Base-by-base conservation (phyloP, 1,140 invertebrate species). In the Pseudomyrmex concolor region DNA sequence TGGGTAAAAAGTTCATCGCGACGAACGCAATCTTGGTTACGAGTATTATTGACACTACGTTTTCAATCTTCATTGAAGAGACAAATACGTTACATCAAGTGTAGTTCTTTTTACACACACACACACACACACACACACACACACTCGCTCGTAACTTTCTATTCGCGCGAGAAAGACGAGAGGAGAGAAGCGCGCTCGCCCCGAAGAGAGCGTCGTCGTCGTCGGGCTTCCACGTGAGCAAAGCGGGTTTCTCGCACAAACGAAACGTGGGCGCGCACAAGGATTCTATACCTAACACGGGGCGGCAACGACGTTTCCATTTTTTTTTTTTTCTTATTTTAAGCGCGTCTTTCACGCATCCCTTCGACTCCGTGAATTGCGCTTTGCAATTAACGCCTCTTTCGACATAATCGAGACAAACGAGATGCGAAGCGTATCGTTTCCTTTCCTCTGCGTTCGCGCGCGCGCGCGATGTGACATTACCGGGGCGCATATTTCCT, bases 171-270 rank as follows among this genome's bases (percentile, higher is more conserved):
- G 34, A 34, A 34, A 34, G 34, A 34, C 34, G 34, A 34, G 34
- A 34, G 34, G 34, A 34, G 34, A 34, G 34, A 34, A 34, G 34
- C 34, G 34, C 34, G 34, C 0, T 34, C 70, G 83, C 59, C 68
- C 55, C 72, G 50, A 86, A 70, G 82, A 87, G 83, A 7, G 4
- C 34, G 34, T 34, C 34, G 34, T 34, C 34, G 7, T 88, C 84
- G 83, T 88, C 67, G 76, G 83, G 86, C 86, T 88, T 87, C 86
- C 76, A 85, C 71, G 66, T 78, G 70, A 87, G 83, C 66, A 84
- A 82, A 81, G 55, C 22, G 76, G 86, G 67, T 88, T 88, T 88
- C 34, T 34, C 76, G 51, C 63, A 25, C 50, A 22, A 43, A 34
- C 60, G 50, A 43, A 51, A 34, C 34, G 34, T 34, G 34, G 34